A percentile compares a stretch with the other conserved stretches of the same genome.
These are phyloP conservation scores for Sylvilagus bachmani DNA, from an alignment of 2,113 vertebrate genomes.

Conservation along the genomic window DNA sequence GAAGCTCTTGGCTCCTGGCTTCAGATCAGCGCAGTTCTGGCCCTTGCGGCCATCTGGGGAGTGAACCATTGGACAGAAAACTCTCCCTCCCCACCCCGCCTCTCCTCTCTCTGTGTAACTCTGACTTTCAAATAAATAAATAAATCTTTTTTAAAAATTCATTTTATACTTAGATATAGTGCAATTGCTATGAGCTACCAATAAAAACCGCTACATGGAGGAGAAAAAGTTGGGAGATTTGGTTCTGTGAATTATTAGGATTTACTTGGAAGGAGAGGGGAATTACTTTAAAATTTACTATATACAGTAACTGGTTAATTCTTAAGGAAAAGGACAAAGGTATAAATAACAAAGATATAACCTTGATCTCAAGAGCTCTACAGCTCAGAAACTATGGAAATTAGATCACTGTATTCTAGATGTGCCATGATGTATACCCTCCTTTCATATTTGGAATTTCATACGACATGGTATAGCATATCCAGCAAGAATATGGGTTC, in stretches of 20 bases:
- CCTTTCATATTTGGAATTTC: slow-evolving; percentile 23
- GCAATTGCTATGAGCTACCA: not conserved
- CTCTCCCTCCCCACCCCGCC: no score
- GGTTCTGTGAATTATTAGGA: slow-evolving; percentile 24
- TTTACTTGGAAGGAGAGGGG: not conserved
- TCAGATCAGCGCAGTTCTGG: no score
- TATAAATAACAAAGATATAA: not conserved
- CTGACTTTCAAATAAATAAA: no score
- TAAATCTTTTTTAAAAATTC: no score
- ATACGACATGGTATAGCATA: not conserved
- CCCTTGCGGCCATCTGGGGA: no score
- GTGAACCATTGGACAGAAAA: no score
- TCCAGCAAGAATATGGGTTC: not conserved
- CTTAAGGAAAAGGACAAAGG: slow-evolving; percentile 34
- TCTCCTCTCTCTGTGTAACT: no score
- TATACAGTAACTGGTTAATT: not conserved
- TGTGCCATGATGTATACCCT: not conserved
- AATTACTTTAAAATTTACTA: not conserved
- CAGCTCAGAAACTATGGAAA: not conserved
- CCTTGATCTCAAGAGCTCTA: no score
- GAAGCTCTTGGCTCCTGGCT: no score
- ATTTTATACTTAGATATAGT: not conserved
- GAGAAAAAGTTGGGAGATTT: not conserved
- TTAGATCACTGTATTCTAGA: slow-evolving; percentile 24
- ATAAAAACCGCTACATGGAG: not conserved